phyloP scores from a whole-genome alignment of 2,113 vertebrate genomes.

The Geococcyx californianus region DNA sequence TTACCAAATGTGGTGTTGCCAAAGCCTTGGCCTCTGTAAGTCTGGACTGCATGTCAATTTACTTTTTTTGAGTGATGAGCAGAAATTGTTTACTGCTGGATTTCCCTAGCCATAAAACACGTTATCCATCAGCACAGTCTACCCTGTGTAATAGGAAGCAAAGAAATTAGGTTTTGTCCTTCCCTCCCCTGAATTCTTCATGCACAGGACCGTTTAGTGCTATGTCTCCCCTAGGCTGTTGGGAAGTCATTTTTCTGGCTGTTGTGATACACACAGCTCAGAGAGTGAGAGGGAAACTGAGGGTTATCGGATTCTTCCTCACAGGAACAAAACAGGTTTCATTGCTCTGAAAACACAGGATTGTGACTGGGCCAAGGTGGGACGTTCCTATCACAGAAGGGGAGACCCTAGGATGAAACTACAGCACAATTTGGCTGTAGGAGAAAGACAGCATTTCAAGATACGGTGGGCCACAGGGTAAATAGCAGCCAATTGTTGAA shows the following conservation, averaged over 20 bases:
- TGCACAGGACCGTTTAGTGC: fast-evolving
- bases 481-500: background rate
- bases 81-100: background rate
- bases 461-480: background rate
- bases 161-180: background rate
- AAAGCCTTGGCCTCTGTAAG: background rate
- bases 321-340: fast-evolving
- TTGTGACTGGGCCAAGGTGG: background rate
- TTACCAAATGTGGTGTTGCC: background rate
- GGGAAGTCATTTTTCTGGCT: background rate
- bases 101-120: background rate
- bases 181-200: background rate
- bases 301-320: background rate
- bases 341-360: background rate
- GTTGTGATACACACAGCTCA: background rate
- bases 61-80: background rate
- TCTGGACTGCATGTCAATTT: background rate
- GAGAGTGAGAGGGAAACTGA: background rate
- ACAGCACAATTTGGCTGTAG: background rate
- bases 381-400: background rate
- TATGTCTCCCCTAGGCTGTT: background rate
- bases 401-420: background rate
- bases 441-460: background rate
- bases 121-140: background rate
- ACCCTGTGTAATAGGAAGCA: background rate